A percentile compares a stretch with the other conserved stretches of the same genome.
These are phyloP conservation scores for Sarcophaga peregrina DNA, from an alignment of 1,140 invertebrate genomes.

Conservation along the genomic window DNA sequence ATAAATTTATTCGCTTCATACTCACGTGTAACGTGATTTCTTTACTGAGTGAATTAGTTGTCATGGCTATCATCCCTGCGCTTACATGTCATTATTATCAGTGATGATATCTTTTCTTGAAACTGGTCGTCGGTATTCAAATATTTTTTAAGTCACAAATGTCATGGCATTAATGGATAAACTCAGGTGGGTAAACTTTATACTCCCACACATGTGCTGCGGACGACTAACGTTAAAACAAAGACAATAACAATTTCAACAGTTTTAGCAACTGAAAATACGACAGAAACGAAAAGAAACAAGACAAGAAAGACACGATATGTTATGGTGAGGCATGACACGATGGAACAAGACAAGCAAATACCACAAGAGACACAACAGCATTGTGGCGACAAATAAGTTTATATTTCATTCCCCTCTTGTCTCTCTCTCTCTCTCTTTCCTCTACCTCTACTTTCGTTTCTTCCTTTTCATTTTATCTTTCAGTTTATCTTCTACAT, in stretches of 20 bases:
- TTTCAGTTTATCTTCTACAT: neutral
- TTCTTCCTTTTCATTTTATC: neutral
- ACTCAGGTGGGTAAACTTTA: neutral
- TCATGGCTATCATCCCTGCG: too few species aligned
- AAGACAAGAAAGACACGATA: neutral
- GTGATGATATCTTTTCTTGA: too few species aligned
- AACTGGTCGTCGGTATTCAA: neutral
- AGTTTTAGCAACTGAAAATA: constrained; percentile 11
- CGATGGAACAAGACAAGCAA: neutral
- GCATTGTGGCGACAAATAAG: constrained; percentile 31
- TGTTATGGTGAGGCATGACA: neutral
- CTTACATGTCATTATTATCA: too few species aligned
- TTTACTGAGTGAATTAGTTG: too few species aligned
- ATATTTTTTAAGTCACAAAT: neutral
- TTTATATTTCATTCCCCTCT: constrained; percentile 6
- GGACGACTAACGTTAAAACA: constrained; percentile 44
- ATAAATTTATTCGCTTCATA: too few species aligned
- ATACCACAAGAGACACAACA: constrained; percentile 37
- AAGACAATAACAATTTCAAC: constrained; percentile 40
- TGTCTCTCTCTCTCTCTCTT: neutral
- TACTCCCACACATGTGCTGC: constrained; percentile 48
- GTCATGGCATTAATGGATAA: neutral
- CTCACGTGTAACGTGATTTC: too few species aligned
- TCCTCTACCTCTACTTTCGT: neutral
- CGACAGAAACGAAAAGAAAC: neutral